phyloP scores from a whole-genome alignment of 2,113 vertebrate species.

The Empidonax alnorum region DNA sequence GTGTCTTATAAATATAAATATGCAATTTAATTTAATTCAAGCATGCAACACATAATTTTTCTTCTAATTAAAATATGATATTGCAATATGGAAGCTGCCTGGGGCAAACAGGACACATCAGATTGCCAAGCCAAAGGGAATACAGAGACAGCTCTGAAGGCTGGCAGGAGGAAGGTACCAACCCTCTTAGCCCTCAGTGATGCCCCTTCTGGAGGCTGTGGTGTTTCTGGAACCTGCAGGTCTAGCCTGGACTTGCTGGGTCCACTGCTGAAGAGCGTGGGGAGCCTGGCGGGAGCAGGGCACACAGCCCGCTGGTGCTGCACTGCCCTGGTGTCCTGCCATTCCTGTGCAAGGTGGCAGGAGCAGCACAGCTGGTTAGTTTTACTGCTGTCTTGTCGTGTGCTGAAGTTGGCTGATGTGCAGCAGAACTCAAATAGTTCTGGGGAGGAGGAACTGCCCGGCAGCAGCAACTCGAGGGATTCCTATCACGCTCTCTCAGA shows the following conservation, averaged over 20 bases:
- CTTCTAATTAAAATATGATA: slow-evolving; percentile 18
- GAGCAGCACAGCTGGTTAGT: neutral
- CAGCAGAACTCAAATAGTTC: neutral
- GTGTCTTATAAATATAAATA: slow-evolving; percentile 57
- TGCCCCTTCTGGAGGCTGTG: neutral
- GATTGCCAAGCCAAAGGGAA: neutral
- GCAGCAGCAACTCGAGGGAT: neutral
- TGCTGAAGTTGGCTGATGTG: neutral
- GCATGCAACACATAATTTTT: slow-evolving; percentile 57
- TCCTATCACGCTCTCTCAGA: neutral
- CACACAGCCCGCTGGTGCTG: rapidly evolving
- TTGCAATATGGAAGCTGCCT: slow-evolving; percentile 14
- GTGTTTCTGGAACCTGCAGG: rapidly evolving
- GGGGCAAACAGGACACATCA: slow-evolving; percentile 3
- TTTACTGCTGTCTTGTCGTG: neutral
- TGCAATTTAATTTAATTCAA: slow-evolving; percentile 57
- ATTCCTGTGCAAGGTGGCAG: rapidly evolving
- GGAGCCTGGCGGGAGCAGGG: neutral
- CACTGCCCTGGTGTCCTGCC: neutral
- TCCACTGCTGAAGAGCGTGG: rapidly evolving
- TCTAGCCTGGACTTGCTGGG: neutral
- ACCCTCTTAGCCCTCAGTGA: rapidly evolving
- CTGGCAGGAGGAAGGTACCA: neutral
- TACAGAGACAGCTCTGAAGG: neutral
- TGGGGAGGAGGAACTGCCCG: neutral